Evolutionary conservation across 2,888 invertebrate species (phyloP), one percentile per base, ranked within the genome.

Genomic region (Rutpela maculata): DNA sequence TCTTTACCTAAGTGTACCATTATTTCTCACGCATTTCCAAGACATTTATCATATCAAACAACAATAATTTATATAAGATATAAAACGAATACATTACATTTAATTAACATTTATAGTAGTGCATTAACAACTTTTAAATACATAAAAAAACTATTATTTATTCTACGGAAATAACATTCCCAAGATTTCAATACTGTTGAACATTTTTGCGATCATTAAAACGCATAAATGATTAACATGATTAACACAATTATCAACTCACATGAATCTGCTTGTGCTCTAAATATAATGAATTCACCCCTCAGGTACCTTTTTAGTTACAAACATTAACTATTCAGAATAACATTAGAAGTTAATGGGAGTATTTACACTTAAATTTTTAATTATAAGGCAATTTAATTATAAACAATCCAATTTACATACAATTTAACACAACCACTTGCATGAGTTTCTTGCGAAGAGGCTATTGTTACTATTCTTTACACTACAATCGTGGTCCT

Each of bases 381-480:
- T 83, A 84, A 83, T 81, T 82, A 78, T 75, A 79, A 77, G 69
- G 74, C 81, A 80, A 83, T 82, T 83, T 78, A 82, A 83, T 84
- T 81, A 83, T 59, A 72, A 67, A 38, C 55, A 35, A 68, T 73
- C 76, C 78, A 75, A 84, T 84, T 84, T 79, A 76, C 84, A 84
- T 83, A 84, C 84, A 84, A 82, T 83, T 60, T 70, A 69, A 38
- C 38, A 57, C 11, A 35, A 43, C 35, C 56, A 19, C 17, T 70
- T 18, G 43, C 60, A 38, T 12, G 69, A 10, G 10, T 70, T 35
- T 22, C 17, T 2, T 26, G 26, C 60, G 57, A 62, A 71, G 76
- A 78, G 7, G 68, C 78, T 59, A 78, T 78, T 78, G 78, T 78
- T 76, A 65, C 31, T 50, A 9, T 65, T 75, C 65, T 74, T 22